Evolutionary conservation across 2,113 vertebrate species (phyloP).

Genomic region (Pyrgilauda ruficollis): DNA sequence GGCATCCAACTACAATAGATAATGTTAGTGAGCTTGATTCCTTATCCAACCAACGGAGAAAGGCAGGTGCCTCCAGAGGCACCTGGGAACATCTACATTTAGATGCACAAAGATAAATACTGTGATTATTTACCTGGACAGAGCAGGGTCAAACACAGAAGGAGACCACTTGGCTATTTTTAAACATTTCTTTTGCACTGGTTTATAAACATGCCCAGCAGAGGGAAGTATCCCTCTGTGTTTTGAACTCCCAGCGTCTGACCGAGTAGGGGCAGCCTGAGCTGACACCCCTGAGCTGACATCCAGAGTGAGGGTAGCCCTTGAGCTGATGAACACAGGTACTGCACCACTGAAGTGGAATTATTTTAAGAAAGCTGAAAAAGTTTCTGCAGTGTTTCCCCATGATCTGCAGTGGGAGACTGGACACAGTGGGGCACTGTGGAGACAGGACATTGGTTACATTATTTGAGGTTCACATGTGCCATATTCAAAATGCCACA

Average conservation of each 20-base stretch:
- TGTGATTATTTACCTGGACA: background rate
- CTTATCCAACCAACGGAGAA: background rate
- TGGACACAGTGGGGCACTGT: background rate
- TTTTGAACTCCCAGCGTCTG: background rate
- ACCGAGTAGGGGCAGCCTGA: background rate
- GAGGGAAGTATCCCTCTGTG: conserved; percentile 27
- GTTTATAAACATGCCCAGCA: conserved; percentile 12
- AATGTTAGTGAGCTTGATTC: background rate
- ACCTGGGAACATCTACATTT: background rate
- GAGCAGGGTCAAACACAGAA: background rate
- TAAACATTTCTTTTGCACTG: background rate
- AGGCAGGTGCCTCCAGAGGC: background rate
- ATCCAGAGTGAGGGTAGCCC: background rate
- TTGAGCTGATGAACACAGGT: background rate
- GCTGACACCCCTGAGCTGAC: background rate
- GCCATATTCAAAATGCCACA: background rate
- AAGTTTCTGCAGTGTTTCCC: fast-evolving
- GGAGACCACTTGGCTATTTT: background rate
- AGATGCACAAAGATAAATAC: background rate
- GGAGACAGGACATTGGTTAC: background rate
- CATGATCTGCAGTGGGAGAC: background rate
- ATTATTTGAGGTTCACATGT: background rate
- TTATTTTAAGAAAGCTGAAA: background rate
- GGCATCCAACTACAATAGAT: background rate
- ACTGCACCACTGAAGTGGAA: background rate